Evolutionary conservation across 2,113 vertebrate species (phyloP).

Genomic region (Prochilodus magdalenae): DNA sequence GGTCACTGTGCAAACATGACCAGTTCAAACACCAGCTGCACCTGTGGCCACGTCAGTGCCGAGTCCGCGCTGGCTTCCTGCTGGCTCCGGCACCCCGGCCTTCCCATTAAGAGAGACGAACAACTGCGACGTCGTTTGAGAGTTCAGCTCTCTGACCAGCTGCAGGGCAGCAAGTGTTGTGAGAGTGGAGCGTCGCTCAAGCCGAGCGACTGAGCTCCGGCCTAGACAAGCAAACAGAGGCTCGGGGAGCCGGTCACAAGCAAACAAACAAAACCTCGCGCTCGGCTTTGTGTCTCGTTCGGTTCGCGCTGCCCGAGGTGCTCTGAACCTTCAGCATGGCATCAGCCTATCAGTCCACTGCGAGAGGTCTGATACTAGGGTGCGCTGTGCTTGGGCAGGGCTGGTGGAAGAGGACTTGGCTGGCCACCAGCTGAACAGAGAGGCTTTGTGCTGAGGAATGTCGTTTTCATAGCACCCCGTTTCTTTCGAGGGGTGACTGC

Average conservation of each 20-base stretch:
- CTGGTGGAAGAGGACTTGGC: constrained; percentile 41
- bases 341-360: not conserved
- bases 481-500: constrained; percentile 70
- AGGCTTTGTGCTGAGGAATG: constrained; percentile 81
- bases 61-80: constrained; percentile 43
- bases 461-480: constrained; percentile 76
- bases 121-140: not conserved
- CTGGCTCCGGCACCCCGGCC: constrained; percentile 8
- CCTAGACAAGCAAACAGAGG: constrained; percentile 40
- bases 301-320: constrained; percentile 6
- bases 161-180: constrained; percentile 8
- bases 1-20: constrained; percentile 46
- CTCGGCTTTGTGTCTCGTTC: constrained; percentile 13
- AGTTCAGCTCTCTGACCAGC: constrained; percentile 17
- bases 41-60: constrained; percentile 66
- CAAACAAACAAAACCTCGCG: constrained; percentile 37
- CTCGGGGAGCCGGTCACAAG: constrained; percentile 12
- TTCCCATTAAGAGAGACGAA: constrained; percentile 9
- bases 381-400: not conserved
- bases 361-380: constrained; percentile 19
- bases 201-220: not conserved
- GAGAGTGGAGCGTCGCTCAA: constrained; percentile 3
- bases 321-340: not conserved
- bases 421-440: constrained; percentile 72
- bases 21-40: constrained; percentile 57